Conservation (phyloP, 2,113 vertebrate genomes). For the Sphaerodactylus townsendi region DNA sequence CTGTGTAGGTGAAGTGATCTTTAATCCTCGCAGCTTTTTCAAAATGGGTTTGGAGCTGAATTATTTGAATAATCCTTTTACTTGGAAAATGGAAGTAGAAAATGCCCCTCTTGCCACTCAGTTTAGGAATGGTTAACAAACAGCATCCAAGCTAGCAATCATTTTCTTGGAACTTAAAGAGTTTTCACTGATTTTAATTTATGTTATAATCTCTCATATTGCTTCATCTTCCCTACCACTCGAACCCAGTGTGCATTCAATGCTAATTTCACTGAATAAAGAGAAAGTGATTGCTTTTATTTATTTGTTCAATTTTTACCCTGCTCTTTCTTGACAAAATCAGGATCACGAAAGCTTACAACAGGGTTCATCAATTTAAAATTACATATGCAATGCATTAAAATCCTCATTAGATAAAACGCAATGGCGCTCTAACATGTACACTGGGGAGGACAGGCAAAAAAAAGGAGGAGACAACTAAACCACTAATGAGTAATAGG, state of each 20-base stretch:
- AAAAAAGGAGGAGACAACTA: too few relatives aligned
- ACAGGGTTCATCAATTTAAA: too few relatives aligned
- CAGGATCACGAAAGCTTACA: too few relatives aligned
- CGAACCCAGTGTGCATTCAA: neutral
- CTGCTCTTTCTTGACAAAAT: too few relatives aligned
- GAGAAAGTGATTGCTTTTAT: neutral
- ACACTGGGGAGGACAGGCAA: too few relatives aligned
- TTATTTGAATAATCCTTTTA: slow-evolving; percentile 52
- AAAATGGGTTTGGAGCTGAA: slow-evolving; percentile 52
- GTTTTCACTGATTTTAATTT: neutral
- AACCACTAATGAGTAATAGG: too few relatives aligned
- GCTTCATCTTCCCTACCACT: neutral
- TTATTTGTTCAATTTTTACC: too few relatives aligned
- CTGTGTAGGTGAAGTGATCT: slow-evolving; percentile 54
- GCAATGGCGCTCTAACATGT: too few relatives aligned
- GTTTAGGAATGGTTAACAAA: neutral
- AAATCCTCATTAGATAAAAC: too few relatives aligned
- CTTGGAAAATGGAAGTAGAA: slow-evolving; percentile 32
- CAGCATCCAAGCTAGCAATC: neutral
- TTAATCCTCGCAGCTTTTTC: slow-evolving; percentile 56
- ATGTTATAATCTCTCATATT: slow-evolving; percentile 11
- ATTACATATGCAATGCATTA: too few relatives aligned
- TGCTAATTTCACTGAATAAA: neutral
- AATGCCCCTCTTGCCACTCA: neutral
- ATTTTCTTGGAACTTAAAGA: neutral